Percentiles rank a stretch among this genome's conserved stretches.
These are phyloP conservation scores for Leptinotarsa juncta DNA, from an alignment of 2,888 invertebrate species.

Conservation along the genomic window DNA sequence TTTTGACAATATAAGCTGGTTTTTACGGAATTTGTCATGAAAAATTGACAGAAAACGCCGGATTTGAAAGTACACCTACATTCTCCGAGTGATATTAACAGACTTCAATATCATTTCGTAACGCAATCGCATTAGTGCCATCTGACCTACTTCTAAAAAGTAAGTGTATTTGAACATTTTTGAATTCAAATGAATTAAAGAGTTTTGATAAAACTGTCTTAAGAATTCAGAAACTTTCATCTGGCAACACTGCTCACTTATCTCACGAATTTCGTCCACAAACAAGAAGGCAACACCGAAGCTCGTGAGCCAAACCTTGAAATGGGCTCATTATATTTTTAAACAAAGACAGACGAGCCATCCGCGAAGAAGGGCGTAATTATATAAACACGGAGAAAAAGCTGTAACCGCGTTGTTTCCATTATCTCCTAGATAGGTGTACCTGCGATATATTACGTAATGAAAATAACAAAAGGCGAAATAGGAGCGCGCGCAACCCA, in stretches of 20 bases:
- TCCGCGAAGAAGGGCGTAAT: slow-evolving; percentile 14
- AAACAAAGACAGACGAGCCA: slow-evolving; percentile 11
- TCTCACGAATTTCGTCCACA: slow-evolving; percentile 26
- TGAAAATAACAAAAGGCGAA: slow-evolving; percentile 39
- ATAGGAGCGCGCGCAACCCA: slow-evolving; percentile 47
- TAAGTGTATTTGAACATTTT: no score
- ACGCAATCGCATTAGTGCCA: no score
- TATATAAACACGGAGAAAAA: slow-evolving; percentile 13
- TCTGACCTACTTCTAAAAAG: no score
- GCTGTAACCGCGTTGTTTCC: slow-evolving; percentile 16
- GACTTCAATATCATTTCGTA: background rate
- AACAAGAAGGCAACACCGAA: slow-evolving; percentile 30
- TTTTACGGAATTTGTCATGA: no score
- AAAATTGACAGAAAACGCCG: no score
- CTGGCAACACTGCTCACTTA: background rate
- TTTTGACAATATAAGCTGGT: no score
- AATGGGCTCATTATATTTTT: slow-evolving; percentile 27
- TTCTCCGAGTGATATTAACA: no score
- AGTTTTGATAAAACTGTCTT: no score
- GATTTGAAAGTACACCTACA: no score
- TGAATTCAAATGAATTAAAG: no score
- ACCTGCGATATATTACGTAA: slow-evolving; percentile 39
- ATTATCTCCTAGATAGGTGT: slow-evolving; percentile 1
- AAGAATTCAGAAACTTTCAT: no score
- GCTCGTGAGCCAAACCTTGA: slow-evolving; percentile 27